Conservation (phyloP, 2,797 vertebrate species). For the Hypotaenidia philippensis region DNA sequence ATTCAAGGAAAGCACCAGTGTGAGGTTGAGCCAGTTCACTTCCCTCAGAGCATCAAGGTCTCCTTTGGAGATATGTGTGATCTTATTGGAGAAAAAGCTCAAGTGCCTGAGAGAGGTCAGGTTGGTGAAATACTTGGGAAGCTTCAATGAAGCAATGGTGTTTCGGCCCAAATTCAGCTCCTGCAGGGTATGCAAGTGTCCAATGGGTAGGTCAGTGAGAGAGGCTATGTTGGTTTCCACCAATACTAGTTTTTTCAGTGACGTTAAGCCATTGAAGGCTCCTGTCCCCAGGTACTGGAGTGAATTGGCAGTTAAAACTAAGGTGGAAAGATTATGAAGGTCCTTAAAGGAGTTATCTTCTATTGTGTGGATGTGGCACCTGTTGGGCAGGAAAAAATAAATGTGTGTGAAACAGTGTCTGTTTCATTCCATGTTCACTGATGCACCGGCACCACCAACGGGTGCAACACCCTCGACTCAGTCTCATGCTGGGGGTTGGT, state of each 20-base stretch:
- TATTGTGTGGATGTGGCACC: conserved; percentile 78
- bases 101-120: conserved; percentile 73
- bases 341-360: conserved; percentile 79
- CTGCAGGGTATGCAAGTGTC: conserved; percentile 74
- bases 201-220: conserved; percentile 76
- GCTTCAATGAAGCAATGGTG: conserved; percentile 73
- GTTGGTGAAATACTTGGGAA: conserved; percentile 77
- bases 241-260: conserved; percentile 74
- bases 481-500: fast-evolving
- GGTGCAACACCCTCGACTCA: not conserved
- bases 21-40: conserved; percentile 66
- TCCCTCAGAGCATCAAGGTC: conserved; percentile 72
- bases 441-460: not conserved
- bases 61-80: conserved; percentile 68
- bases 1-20: conserved; percentile 82
- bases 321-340: conserved; percentile 76
- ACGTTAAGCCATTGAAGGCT: conserved; percentile 74
- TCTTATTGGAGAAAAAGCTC: conserved; percentile 80
- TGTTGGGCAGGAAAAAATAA: conserved; percentile 33
- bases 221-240: conserved; percentile 75
- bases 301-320: conserved; percentile 85
- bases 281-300: conserved; percentile 60
- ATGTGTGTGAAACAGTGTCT: not conserved
- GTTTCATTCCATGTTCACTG: not conserved
- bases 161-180: conserved; percentile 82